Percentiles rank a stretch among this genome's conserved stretches.
Evolutionary conservation across 92 coral and sea anemone species (phyloP).

Genomic region (Zoanthus gigantus): DNA sequence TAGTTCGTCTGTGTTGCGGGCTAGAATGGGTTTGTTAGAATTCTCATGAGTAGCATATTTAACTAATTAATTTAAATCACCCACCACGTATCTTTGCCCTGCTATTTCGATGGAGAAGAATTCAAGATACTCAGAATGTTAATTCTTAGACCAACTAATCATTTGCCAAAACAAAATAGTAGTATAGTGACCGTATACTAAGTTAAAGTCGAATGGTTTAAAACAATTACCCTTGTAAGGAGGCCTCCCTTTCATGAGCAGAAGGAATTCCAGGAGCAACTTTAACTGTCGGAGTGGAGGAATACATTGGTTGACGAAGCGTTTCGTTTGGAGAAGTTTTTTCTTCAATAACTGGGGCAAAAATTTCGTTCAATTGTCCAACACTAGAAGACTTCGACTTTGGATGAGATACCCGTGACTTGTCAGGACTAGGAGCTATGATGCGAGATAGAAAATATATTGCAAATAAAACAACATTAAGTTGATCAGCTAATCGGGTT

Average conservation of each 20-base stretch:
- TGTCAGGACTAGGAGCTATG: constrained; percentile 33
- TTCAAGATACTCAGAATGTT: too few species aligned
- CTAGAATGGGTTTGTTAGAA: too few species aligned
- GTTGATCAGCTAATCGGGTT: too few species aligned
- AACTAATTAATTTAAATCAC: too few species aligned
- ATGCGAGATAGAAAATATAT: background rate
- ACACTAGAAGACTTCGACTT: background rate
- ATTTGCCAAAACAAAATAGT: too few species aligned
- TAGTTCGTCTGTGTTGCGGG: too few species aligned
- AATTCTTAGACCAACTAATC: too few species aligned
- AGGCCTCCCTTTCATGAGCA: too few species aligned
- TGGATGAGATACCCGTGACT: background rate
- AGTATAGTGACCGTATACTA: background rate
- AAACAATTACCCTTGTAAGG: background rate
- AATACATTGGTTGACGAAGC: constrained; percentile 13
- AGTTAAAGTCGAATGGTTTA: background rate
- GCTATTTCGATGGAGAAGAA: too few species aligned
- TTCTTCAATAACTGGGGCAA: background rate
- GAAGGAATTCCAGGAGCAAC: background rate
- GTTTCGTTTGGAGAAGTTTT: constrained; percentile 5
- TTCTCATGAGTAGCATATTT: too few species aligned
- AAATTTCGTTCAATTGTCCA: background rate
- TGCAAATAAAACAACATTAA: background rate
- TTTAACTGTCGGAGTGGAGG: constrained; percentile 31
- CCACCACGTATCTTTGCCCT: too few species aligned